Conservation (phyloP, 2,113 vertebrate species). For the Chrysochloris asiatica region DNA sequence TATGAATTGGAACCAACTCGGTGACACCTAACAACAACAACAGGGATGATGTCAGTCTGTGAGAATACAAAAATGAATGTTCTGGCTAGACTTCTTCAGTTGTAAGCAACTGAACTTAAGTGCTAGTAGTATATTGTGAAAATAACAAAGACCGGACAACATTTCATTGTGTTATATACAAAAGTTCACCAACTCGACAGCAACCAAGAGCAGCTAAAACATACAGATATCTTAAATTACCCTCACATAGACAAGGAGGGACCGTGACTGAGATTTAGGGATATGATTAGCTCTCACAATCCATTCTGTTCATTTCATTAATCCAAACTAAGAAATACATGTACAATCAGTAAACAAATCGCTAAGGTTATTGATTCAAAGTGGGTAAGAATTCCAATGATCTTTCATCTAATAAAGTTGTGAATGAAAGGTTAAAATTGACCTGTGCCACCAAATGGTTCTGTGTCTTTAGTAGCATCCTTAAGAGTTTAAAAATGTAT, state of each 20-base stretch:
- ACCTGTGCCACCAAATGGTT: background rate
- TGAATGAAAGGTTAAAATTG: background rate
- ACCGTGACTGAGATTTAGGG: background rate
- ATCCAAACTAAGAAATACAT: slow-evolving; percentile 33
- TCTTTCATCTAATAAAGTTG: background rate
- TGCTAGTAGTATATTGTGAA: background rate
- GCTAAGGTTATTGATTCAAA: background rate
- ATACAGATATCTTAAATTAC: slow-evolving; percentile 24
- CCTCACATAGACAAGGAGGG: background rate
- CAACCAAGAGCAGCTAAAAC: background rate
- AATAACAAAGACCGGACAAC: background rate
- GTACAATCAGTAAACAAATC: background rate
- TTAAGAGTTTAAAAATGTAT: background rate
- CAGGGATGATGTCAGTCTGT: background rate
- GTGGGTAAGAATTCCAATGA: background rate
- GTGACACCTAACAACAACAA: too few species aligned
- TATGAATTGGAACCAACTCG: too few species aligned
- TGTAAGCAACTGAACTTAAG: background rate
- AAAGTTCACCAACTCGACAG: background rate
- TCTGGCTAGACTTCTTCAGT: background rate
- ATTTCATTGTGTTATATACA: too few species aligned
- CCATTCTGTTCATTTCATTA: background rate
- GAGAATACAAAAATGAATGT: background rate
- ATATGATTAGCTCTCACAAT: slow-evolving; percentile 4
- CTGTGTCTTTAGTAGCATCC: background rate